Base-by-base conservation (phyloP, 2,113 vertebrate genomes). In the Zosterops japonicus region DNA sequence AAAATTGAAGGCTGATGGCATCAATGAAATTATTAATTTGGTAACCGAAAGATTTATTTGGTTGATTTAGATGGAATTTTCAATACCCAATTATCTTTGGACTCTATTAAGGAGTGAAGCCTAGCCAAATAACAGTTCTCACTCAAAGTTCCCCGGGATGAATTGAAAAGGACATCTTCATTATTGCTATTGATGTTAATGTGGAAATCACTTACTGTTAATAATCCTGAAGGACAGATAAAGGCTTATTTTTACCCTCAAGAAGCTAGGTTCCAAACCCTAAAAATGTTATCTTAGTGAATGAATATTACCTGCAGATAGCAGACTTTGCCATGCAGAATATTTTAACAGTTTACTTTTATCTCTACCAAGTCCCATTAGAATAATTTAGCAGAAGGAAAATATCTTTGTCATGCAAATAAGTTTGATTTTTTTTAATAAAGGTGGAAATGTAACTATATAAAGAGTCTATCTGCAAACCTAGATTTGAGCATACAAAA, bases 11-110 rank as follows among this genome's bases (percentile, higher is more conserved):
- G 93, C 94, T 95, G 94, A 97, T 97, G 94, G 87, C 96, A 97
- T 97, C 89, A 97, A 95, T 97, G 91, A 98, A 98, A 97, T 98
- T 96, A 98, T 97, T 98, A 97, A 97, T 97, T 98, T 98, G 95
- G 91, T 96, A 97, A 97, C 76, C 27, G 59, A 96, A 97, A 94
- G 94, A 97, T 97, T 97, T 94, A 91, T 97, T 98, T 97, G 92
- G 97, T 97, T 97, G 94, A 97, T 97, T 98, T 97, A 97, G 88
- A 96, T 95, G 95, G 97, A 97, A 97, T 84, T 97, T 97, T 97
- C 87, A 97, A 87, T 93, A 94, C 83, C 50, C 93, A 96, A 89
- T 97, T 98, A 98, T 97, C 91, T 92, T 80, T 93, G 83, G 88
- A 87, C 89, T 97, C 92, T 94, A 90, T 97, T 97, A 97, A 96